These are phyloP conservation scores for Trachemys scripta DNA, from an alignment of 2,113 vertebrate genomes.

Conservation along the genomic window DNA sequence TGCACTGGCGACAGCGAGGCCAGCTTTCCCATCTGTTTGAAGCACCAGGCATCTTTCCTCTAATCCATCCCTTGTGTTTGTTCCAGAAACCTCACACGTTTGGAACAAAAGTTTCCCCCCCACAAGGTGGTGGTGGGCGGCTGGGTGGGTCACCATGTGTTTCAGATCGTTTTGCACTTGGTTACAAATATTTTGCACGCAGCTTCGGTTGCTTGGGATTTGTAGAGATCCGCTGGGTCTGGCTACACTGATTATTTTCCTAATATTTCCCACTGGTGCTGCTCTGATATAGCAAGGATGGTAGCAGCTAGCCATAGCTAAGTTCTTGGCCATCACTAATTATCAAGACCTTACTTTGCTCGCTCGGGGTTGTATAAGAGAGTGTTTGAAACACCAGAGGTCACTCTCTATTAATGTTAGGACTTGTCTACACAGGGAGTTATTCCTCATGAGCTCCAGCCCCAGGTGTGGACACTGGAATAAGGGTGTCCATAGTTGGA, in stretches of 20 bases:
- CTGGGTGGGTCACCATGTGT: too few relatives aligned
- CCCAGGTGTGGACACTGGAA: neutral
- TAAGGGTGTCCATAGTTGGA: neutral
- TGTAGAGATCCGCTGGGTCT: neutral
- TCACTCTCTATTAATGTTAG: neutral
- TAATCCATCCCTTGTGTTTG: too few relatives aligned
- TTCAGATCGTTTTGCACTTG: neutral
- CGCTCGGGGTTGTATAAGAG: too few relatives aligned
- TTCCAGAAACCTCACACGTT: too few relatives aligned
- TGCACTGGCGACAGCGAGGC: too few relatives aligned
- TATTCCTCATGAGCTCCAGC: neutral
- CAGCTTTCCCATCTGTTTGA: too few relatives aligned
- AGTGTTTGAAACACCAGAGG: neutral
- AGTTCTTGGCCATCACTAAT: neutral
- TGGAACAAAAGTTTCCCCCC: too few relatives aligned
- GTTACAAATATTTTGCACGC: neutral
- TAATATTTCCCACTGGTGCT: neutral
- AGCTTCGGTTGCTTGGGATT: neutral
- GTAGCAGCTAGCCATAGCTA: neutral
- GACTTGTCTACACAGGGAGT: neutral
- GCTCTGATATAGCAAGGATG: neutral
- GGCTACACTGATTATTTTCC: neutral
- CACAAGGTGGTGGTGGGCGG: too few relatives aligned
- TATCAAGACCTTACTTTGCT: too few relatives aligned
- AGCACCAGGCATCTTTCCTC: too few relatives aligned